A percentile compares a stretch with the other conserved stretches of the same genome.
Evolutionary conservation across 2,113 vertebrate species (phyloP).

Genomic region (Larimichthys crocea): DNA sequence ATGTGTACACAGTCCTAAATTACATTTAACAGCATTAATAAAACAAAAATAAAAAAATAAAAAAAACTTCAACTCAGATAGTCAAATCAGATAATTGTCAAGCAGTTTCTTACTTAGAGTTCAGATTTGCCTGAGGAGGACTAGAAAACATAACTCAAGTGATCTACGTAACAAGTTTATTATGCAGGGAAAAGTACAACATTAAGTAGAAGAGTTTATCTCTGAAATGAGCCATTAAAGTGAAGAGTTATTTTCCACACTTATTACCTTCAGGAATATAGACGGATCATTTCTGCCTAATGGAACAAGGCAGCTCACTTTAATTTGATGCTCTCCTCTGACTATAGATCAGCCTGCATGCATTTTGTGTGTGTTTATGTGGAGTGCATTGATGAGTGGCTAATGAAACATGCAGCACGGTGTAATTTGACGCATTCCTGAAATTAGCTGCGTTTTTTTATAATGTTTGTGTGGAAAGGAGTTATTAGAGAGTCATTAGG

Average conservation of each 20-base stretch:
- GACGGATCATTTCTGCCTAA: constrained; percentile 56
- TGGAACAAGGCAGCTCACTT: constrained; percentile 45
- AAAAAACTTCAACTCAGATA: background rate
- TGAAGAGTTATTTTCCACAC: constrained; percentile 42
- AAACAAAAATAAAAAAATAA: background rate
- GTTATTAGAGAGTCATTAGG: constrained; percentile 2
- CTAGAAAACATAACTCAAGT: background rate
- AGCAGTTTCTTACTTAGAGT: background rate
- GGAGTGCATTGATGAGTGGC: constrained; percentile 44
- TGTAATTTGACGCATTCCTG: constrained; percentile 34
- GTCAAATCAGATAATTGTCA: background rate
- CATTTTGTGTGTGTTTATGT: constrained; percentile 10
- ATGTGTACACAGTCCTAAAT: background rate
- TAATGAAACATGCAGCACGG: constrained; percentile 48
- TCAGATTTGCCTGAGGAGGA: background rate
- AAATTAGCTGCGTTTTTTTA: constrained; percentile 11
- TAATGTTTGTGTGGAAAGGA: constrained; percentile 3
- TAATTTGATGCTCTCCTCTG: constrained; percentile 42
- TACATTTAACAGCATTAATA: background rate
- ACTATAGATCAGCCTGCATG: constrained; percentile 36
- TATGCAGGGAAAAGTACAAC: background rate
- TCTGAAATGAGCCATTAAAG: constrained; percentile 60
- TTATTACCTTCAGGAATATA: constrained; percentile 48
- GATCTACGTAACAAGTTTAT: constrained; percentile 22
- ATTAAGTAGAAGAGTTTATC: constrained; percentile 49